Evolutionary conservation across 2,888 invertebrate genomes (phyloP), one percentile per base, ranked within the genome.

Genomic region (Drosophila eohydei): DNA sequence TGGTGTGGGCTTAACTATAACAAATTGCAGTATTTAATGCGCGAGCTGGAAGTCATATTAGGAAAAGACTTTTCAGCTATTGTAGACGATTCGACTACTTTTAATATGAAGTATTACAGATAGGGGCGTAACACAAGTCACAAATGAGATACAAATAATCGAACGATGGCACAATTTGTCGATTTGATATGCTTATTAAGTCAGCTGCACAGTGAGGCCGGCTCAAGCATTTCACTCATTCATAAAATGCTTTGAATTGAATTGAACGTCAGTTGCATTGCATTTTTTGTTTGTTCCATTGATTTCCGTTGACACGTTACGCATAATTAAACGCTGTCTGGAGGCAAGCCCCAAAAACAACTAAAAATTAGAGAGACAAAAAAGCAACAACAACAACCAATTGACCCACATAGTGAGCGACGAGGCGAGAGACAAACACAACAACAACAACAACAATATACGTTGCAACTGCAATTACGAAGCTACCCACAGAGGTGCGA

Each of bases 281-380:
- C 48, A 44, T 50, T 28, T 44, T 30, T 28, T 46, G 14, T 60
- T 46, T 67, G 40, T 57, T 62, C 26, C 80, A 77, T 70, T 75
- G 71, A 68, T 79, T 69, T 62, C 68, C 71, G 78, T 58, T 67
- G 83, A 69, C 77, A 74, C 67, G 84, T 89, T 88, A 89, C 87
- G 84, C 84, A 89, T 84, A 84, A 84, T 84, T 89, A 87, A 84
- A 73, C 88, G 80, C 70, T 64, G 87, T 89, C 84, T 81, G 79
- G 65, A 51, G 81, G 63, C 76, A 71, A 76, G 74, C 71, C 77
- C 70, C 71, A 76, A 83, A 86, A 81, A 62, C 62, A 16, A 14
- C 16, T 28, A 14, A 36, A 43, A 14, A 28, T 54, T 14, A 34
- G 61, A 50, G 40, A 50, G 61, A 28, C 16, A 38, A 57, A 76